Conservation (phyloP, 2,113 vertebrate genomes). For the Tragulus kanchil region DNA sequence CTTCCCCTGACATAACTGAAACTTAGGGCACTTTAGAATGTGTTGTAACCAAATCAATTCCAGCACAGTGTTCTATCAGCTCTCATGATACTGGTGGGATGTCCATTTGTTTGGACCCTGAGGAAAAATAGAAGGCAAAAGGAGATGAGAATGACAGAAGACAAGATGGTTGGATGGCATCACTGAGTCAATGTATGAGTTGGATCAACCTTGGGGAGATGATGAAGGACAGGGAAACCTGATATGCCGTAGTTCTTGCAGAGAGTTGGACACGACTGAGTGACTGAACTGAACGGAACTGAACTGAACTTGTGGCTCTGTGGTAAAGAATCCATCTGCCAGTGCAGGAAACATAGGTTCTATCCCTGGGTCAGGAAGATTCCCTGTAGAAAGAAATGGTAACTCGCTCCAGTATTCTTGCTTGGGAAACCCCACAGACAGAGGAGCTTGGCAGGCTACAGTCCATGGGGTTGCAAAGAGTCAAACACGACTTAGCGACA, state of each 20-base stretch:
- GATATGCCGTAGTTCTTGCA: too few relatives aligned
- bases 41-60: neutral
- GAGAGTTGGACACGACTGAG: too few relatives aligned
- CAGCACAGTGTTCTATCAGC: neutral
- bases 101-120: neutral
- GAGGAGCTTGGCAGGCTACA: neutral
- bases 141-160: too few relatives aligned
- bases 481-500: neutral
- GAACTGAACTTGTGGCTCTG: too few relatives aligned
- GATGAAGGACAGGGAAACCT: too few relatives aligned
- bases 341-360: neutral
- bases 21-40: neutral
- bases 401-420: neutral
- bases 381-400: neutral
- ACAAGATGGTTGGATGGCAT: too few relatives aligned
- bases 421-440: neutral
- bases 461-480: neutral
- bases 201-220: too few relatives aligned
- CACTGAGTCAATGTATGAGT: too few relatives aligned
- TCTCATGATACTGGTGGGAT: neutral
- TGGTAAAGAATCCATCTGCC: neutral
- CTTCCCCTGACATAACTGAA: neutral
- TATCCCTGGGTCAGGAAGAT: neutral
- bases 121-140: neutral
- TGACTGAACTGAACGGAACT: too few relatives aligned